Base-by-base conservation (phyloP, 2,113 vertebrate species). In the Carettochelys insculpta region DNA sequence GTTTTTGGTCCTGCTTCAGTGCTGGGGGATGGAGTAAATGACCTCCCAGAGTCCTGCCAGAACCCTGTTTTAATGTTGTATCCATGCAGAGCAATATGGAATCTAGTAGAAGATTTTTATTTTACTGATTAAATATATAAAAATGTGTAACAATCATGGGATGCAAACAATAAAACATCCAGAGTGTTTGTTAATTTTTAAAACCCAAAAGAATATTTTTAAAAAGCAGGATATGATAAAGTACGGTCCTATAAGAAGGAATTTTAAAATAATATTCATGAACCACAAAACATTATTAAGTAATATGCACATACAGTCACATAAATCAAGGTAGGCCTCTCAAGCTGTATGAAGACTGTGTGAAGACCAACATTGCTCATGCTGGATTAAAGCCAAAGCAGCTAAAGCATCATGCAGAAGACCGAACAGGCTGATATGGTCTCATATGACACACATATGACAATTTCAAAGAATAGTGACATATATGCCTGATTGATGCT, bases 31-130 rank as follows among this genome's bases (percentile, higher is more conserved):
- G 17, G 61, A 68, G 19, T 38, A 68, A n/a, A 22, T 68, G n/a
- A 38, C 10, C 9, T 38, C n/a, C 38, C n/a, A 68, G 48, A 34
- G 34, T n/a, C 34, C 58, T 65, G 34, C 16, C 58, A 65, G 58
- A 6, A 65, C 31, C n/a, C 34, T 2, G 8, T 65, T 65, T 65
- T n/a, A n/a, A n/a, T n/a, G 31, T 65, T 6, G 14, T 65, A 9
- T 65, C 4, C 6, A 47, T 3, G 34, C 75, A 80, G 4, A 3
- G 53, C 17, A 58, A 0, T 17, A 11, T 7, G 5, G 11, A 6
- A 27, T 73, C 68, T 25, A 73, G n/a, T 25, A 43, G 22, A 73
- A 73, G 41, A 13, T 41, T 43, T 73, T 41, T 4, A 56, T 5
- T 10, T 38, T 38, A n/a, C n/a, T n/a, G n/a, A n/a, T n/a, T n/a